Percentiles rank a stretch among this genome's conserved stretches.
Conservation (phyloP, 2,888 invertebrate genomes). For the Drosophila pegasa region DNA sequence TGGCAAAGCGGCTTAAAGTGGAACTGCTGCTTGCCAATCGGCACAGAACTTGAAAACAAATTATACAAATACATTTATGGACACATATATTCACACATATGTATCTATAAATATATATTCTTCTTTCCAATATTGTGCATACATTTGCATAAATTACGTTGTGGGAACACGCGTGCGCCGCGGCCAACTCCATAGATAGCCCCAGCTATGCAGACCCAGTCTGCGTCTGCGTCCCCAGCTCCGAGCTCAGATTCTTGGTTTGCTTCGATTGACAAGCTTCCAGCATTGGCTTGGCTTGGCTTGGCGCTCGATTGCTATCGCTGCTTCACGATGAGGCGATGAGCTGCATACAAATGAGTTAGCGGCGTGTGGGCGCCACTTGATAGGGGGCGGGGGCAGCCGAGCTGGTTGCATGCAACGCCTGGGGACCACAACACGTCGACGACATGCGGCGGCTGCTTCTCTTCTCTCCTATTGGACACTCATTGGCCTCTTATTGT, state of each 20-base stretch:
- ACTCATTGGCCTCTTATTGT: slow-evolving; percentile 26
- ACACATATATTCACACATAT: slow-evolving; percentile 8
- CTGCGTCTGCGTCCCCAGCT: background rate
- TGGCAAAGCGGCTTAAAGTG: slow-evolving; percentile 50
- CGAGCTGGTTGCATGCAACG: slow-evolving; percentile 26
- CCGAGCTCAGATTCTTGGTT: slow-evolving; percentile 8
- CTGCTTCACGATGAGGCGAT: slow-evolving; percentile 38
- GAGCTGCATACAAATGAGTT: slow-evolving; percentile 74
- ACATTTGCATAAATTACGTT: slow-evolving; percentile 69
- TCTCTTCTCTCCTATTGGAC: slow-evolving; percentile 8
- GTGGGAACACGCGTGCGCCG: slow-evolving; percentile 59
- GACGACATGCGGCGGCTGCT: slow-evolving; percentile 11
- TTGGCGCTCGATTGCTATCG: slow-evolving; percentile 60
- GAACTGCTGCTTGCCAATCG: slow-evolving; percentile 28
- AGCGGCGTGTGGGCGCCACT: slow-evolving; percentile 72
- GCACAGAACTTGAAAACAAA: slow-evolving; percentile 64
- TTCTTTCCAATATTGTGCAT: slow-evolving; percentile 52
- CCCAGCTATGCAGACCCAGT: slow-evolving; percentile 13
- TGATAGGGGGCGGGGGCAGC: slow-evolving; percentile 19
- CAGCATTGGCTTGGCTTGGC: slow-evolving; percentile 65
- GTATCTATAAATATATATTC: slow-evolving; percentile 2
- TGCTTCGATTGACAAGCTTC: slow-evolving; percentile 65
- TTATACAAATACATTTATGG: slow-evolving; percentile 47
- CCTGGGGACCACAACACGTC: slow-evolving; percentile 52
- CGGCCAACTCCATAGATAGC: slow-evolving; percentile 14